Evolutionary conservation across 2,888 invertebrate species (phyloP).

Genomic region (Phortica okadai): DNA sequence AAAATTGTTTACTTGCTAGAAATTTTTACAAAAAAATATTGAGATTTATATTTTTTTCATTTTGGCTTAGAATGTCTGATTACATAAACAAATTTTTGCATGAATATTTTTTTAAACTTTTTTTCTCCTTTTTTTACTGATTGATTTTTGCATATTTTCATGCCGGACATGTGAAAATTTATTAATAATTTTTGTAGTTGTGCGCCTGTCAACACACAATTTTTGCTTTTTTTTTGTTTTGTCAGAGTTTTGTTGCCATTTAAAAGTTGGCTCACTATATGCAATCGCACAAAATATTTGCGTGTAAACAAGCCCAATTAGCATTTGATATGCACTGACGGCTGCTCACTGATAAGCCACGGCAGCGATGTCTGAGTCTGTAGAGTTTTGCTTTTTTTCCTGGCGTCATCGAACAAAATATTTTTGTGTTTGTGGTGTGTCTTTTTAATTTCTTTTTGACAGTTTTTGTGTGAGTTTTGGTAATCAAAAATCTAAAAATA

Average conservation of each 20-base stretch:
- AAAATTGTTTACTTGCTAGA: not conserved
- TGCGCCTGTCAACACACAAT: not conserved
- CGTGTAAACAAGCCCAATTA: slow-evolving; percentile 7
- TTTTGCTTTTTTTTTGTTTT: not conserved
- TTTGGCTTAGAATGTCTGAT: not conserved
- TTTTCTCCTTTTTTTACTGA: not conserved
- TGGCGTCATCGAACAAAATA: no score
- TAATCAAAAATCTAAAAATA: no score
- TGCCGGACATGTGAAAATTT: not conserved
- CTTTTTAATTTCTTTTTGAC: no score
- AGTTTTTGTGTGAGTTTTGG: no score
- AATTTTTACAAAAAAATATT: no score
- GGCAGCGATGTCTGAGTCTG: not conserved
- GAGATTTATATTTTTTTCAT: not conserved
- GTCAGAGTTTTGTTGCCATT: not conserved
- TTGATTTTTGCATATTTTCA: not conserved
- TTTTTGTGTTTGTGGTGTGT: no score
- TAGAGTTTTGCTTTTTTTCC: no score
- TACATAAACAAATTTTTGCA: slow-evolving; percentile 7
- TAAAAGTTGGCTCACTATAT: not conserved
- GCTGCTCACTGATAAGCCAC: not conserved
- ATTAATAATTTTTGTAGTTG: slow-evolving; percentile 3
- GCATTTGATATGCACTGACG: slow-evolving; percentile 9
- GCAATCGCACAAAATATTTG: not conserved
- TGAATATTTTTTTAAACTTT: not conserved